Base-by-base conservation (phyloP, 2,888 invertebrate genomes). In the Diplolepis rosae region DNA sequence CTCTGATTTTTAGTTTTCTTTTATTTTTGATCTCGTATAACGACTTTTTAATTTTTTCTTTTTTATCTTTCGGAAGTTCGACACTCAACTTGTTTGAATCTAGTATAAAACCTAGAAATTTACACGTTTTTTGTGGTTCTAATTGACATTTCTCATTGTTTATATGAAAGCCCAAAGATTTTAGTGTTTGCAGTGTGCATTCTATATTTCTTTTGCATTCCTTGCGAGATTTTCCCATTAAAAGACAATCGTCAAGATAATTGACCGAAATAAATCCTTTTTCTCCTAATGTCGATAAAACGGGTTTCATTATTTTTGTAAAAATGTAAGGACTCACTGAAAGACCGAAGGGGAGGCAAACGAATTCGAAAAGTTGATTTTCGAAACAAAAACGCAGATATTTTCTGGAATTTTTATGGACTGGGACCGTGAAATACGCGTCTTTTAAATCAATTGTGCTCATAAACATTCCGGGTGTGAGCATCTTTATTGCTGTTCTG, bases 281-380 rank as follows among this genome's bases (percentile, higher is more conserved):
- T 28, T 32, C 15, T 39, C 74, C 45, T 2, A 74, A 28, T 2
- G 4, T 48, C 9, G 22, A 42, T 1, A 66, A 56, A 4, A 70
- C 66, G 1, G 72, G 70, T 52, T 66, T 74, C 70, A 72, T 69
- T n/a, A 72, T 18, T 27, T 71, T 71, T 22, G 70, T 67, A 30
- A 74, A 69, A 15, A 68, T 45, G 0, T 42, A 61, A 11, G 71
- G 74, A 18, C 69, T 65, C n/a, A 71, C 48, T 42, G 66, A 70
- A 11, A 72, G 22, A 0, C 70, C 72, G 56, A 75, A 75, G 6
- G 69, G 71, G 9, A 74, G 51, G 45, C 70, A 70, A 22, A 11
- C 45, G 27, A 72, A 75, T 48, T 75, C 68, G 24, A 65, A 73
- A 2, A 66, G 1, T 13, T 51, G 39, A n/a, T 50, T 15, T 48